Conservation (phyloP, 2,888 invertebrate species). For the Brachynemurus nebulosus region DNA sequence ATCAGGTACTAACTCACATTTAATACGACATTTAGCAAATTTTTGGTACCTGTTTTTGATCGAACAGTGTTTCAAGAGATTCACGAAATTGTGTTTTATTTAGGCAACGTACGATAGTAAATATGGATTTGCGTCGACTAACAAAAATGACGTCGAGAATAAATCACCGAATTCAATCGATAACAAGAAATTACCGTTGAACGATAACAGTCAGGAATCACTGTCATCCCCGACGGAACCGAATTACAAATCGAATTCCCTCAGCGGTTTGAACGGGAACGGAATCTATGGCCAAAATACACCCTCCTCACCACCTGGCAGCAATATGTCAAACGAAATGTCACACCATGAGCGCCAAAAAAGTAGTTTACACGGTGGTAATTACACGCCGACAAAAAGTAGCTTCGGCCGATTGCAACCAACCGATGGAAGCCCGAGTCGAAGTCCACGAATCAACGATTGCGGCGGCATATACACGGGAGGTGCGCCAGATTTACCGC, state of each 20-base stretch:
- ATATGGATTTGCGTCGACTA: slow-evolving; percentile 41
- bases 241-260: not conserved
- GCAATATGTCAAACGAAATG: not conserved
- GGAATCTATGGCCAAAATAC: slow-evolving; percentile 15
- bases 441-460: slow-evolving; percentile 25
- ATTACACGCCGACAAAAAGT: slow-evolving; percentile 1
- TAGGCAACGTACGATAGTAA: slow-evolving; percentile 38
- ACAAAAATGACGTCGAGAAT: slow-evolving; percentile 27
- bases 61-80: no score
- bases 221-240: slow-evolving; percentile 1
- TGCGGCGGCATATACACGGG: slow-evolving; percentile 25
- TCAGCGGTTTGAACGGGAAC: slow-evolving; percentile 8
- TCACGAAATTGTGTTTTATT: not conserved
- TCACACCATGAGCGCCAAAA: slow-evolving; percentile 9
- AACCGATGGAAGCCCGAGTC: slow-evolving; percentile 18
- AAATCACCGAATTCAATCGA: not conserved
- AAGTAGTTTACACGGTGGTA: slow-evolving; percentile 6
- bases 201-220: slow-evolving; percentile 2
- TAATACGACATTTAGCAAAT: not conserved
- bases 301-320: not conserved
- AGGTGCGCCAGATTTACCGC: slow-evolving; percentile 67
- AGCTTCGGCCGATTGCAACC: slow-evolving; percentile 2
- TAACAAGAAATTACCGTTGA: not conserved
- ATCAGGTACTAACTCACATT: slow-evolving; percentile 47
- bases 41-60: no score